Evolutionary conservation across 2,797 vertebrate species (phyloP), one percentile per base, ranked within the genome.

Genomic region (Simalia tracyae): DNA sequence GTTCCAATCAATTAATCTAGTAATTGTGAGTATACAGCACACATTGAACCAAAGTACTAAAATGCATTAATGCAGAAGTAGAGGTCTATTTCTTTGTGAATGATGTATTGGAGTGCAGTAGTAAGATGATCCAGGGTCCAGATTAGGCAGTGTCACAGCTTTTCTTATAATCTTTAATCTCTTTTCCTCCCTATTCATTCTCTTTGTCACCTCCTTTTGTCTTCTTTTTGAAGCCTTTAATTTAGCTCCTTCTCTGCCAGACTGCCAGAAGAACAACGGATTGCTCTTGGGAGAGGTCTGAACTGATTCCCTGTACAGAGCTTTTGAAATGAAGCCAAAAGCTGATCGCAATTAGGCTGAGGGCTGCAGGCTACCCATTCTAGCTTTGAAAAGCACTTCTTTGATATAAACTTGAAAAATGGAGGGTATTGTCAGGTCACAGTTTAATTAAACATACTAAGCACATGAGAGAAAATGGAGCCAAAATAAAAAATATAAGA

Each of bases 41-140:
- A 92, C 89, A 61, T 59, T 88, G 92, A 81, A 24, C 89, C 50
- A 92, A 84, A 88, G 72, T 26, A n/a, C 59, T 84, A 17, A 46
- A 60, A n/a, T 81, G 12, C 5, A 36, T 31, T 59, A 56, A 1
- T 12, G 6, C 5, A 61, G 36, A 5, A 50, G 4, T 46, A 46
- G 24, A 10, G 36, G n/a, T 57, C 10, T 42, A 15, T 14, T 59
- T 36, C 57, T 26, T 24, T 59, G 11, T 59, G 87, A 17, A 9
- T n/a, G 54, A 66, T 15, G 15, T 60, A 36, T 11, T 36, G 61
- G 61, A 46, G 36, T 10, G 11, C 3, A 81, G 46, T 26, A 87
- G 86, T 63, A 61, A 24, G 0, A 61, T 36, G 24, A 26, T 50
- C 1, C 26, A 50, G 86, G 7, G 86, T 42, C 26, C 22, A 66